Conservation (phyloP, 2,797 vertebrate genomes). For the Tenualosa ilisha region DNA sequence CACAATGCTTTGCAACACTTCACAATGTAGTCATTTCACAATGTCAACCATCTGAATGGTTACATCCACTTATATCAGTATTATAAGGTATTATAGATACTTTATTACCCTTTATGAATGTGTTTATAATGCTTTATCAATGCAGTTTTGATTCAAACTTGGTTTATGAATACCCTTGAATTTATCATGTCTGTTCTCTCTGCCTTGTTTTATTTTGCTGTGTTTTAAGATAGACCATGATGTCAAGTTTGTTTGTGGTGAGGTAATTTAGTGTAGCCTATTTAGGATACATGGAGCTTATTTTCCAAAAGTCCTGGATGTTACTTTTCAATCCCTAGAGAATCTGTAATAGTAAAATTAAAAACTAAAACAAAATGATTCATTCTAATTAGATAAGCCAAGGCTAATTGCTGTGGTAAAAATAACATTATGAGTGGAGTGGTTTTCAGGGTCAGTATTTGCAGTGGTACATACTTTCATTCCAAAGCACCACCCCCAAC, state of each 20-base stretch:
- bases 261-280: neutral
- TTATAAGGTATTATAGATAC: too few species aligned
- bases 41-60: too few species aligned
- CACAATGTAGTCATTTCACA: too few species aligned
- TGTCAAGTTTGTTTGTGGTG: neutral
- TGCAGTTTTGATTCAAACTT: neutral
- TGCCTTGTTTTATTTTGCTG: neutral
- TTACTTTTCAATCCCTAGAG: neutral
- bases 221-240: neutral
- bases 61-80: too few species aligned
- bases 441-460: conserved; percentile 6
- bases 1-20: too few species aligned
- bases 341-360: neutral
- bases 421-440: neutral
- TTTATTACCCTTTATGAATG: too few species aligned
- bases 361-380: neutral
- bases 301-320: too few species aligned
- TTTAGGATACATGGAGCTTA: neutral
- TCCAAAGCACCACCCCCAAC: neutral
- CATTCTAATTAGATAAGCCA: neutral
- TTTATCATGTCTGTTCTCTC: neutral
- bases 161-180: neutral
- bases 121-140: neutral
- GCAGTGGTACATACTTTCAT: neutral
- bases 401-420: neutral